These are phyloP conservation scores for Zalophus californianus DNA, from an alignment of 2,797 vertebrate species.

Conservation along the genomic window DNA sequence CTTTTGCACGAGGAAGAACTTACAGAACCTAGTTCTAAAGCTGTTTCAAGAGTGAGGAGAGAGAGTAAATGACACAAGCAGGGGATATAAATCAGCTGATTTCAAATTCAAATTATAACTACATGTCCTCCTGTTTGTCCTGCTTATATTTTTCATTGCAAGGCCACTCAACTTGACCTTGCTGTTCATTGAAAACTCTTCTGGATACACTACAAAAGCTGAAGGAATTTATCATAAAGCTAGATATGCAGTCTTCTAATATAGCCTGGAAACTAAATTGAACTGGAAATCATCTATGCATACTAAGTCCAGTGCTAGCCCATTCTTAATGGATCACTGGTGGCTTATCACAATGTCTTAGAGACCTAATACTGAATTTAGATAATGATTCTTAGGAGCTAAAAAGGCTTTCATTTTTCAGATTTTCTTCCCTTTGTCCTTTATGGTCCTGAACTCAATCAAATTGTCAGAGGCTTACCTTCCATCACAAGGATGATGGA, in stretches of 20 bases:
- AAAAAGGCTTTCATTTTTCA: conserved; percentile 32
- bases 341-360: conserved; percentile 21
- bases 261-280: conserved; percentile 3
- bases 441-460: conserved; percentile 44
- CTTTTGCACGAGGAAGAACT: neutral
- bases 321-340: conserved; percentile 55
- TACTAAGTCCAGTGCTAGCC: neutral
- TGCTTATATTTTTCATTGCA: neutral
- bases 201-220: neutral
- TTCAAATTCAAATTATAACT: conserved; percentile 20
- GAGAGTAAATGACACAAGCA: neutral
- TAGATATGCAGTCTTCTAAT: conserved; percentile 22
- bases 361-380: neutral
- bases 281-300: conserved; percentile 37
- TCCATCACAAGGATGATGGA: conserved; percentile 42
- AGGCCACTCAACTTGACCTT: conserved; percentile 36
- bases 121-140: neutral
- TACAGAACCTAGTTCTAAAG: neutral
- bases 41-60: neutral
- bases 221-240: neutral
- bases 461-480: conserved; percentile 62
- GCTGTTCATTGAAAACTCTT: conserved; percentile 48
- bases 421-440: conserved; percentile 43
- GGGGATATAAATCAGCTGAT: neutral
- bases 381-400: conserved; percentile 48